Evolutionary conservation across 2,888 invertebrate species (phyloP), one percentile per base, ranked within the genome.

Genomic region (Lepidonotus clava): DNA sequence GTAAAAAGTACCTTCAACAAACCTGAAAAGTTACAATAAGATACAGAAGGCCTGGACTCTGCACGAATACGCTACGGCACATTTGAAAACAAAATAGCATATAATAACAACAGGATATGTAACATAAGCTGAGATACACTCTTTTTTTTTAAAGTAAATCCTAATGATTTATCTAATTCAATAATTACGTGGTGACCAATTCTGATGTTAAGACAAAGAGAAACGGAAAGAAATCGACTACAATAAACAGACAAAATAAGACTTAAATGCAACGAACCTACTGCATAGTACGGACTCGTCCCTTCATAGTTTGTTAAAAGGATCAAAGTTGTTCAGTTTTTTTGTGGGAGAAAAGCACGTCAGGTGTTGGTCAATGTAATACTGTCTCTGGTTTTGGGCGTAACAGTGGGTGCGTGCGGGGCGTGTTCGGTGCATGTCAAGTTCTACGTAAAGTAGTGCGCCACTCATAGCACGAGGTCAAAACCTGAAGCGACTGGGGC

Each of bases 361-460:
- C 11, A 24, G 28, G 24, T 28, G 1, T 28, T 11, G 4, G 11
- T 1, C 24, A 14, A 61, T 24, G 24, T 61, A 61, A 61, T 61
- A 61, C 61, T 61, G 61, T 61, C 61, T 61, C 61, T 28, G 61
- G 61, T n/a, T 61, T 61, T 61, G 61, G 61, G 61, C 61, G 24
- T 61, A 2, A 28, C 61, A 11, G 24, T 32, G 24, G 24, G 61
- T 53, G 53, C 4, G 53, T n/a, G n/a, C 21, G 21, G 21, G n/a
- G n/a, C 53, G 21, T 24, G 53, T n/a, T 46, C 46, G 6, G 8
- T 6, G 18, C n/a, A 53, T 53, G 4, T 53, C 18, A 18, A 53
- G 21, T n/a, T n/a, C n/a, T 53, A n/a, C 53, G n/a, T 53, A 53
- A 11, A 53, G 53, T 2, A 46, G 8, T n/a, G 53, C 53, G 18